Conservation (phyloP, 1,140 invertebrate genomes). For the Arctopsyche grandis region DNA sequence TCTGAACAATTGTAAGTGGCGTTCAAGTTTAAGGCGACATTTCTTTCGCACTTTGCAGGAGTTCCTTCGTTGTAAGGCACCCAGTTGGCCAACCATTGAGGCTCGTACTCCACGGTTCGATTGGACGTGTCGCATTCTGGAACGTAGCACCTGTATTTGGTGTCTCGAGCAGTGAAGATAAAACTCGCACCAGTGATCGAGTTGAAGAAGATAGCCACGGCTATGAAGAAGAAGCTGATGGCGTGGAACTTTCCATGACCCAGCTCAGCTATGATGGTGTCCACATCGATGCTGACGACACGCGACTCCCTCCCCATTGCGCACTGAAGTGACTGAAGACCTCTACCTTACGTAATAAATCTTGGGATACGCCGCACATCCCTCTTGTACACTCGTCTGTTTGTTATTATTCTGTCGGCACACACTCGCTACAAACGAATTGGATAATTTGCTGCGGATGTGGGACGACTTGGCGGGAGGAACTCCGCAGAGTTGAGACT, state of each 20-base stretch:
- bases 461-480: not conserved
- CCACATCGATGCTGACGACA: constrained; percentile 48
- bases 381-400: not conserved
- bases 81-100: constrained; percentile 63
- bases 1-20: constrained; percentile 35
- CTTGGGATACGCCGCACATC: not conserved
- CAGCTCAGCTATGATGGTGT: constrained; percentile 48
- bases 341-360: constrained; percentile 46
- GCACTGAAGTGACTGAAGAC: not conserved
- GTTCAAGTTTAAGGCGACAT: constrained; percentile 48
- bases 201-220: constrained; percentile 66
- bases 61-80: constrained; percentile 60
- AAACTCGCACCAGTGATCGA: constrained; percentile 66
- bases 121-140: constrained; percentile 63
- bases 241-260: constrained; percentile 68
- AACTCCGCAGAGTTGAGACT: not conserved
- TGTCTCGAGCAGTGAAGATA: constrained; percentile 67
- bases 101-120: constrained; percentile 55
- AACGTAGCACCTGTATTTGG: constrained; percentile 68
- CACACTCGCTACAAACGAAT: not conserved
- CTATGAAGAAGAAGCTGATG: constrained; percentile 64
- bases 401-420: constrained; percentile 4
- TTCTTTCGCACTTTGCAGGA: constrained; percentile 66
- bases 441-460: constrained; percentile 22
- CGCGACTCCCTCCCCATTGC: constrained; percentile 48